These are phyloP conservation scores for Rhyzopertha dominica DNA, from an alignment of 1,140 invertebrate genomes.

Conservation along the genomic window DNA sequence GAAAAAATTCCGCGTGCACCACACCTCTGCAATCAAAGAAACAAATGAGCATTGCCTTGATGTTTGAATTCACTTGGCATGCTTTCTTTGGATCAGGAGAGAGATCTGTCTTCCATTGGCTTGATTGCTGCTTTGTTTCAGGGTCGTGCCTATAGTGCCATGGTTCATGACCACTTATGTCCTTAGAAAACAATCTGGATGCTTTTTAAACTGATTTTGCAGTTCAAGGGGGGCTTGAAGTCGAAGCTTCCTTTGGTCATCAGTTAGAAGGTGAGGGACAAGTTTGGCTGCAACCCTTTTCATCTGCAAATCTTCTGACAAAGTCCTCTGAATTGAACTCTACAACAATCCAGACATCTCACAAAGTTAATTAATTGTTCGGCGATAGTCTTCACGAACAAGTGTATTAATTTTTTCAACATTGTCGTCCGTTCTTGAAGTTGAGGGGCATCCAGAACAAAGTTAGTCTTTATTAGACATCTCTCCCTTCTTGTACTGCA, in stretches of 20 bases:
- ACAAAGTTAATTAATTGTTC: conserved; percentile 1
- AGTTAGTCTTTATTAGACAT: conserved; percentile 5
- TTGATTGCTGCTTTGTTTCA: conserved; percentile 28
- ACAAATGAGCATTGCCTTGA: conserved; percentile 10
- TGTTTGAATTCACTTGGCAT: conserved; percentile 7
- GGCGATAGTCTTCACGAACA: no score
- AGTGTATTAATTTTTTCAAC: no score
- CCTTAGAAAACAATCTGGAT: conserved; percentile 2
- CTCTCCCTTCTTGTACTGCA: conserved; percentile 1
- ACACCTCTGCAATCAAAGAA: conserved; percentile 4
- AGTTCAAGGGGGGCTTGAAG: not conserved
- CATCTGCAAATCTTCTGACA: conserved; percentile 8
- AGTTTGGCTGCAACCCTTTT: no score
- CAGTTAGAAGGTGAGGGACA: conserved; percentile 1
- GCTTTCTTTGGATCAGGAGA: conserved; percentile 3
- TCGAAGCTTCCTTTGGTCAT: conserved; percentile 5
- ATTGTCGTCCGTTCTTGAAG: no score
- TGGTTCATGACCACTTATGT: conserved; percentile 15
- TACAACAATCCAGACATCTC: conserved; percentile 7
- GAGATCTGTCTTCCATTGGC: conserved; percentile 11
- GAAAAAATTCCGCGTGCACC: not conserved
- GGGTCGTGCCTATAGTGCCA: conserved; percentile 24
- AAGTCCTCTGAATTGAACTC: conserved; percentile 6
- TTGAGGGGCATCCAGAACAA: no score
- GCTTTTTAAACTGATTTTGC: not conserved